Conservation (phyloP, 2,888 invertebrate genomes). For the Lasioglossum pauxillum region DNA sequence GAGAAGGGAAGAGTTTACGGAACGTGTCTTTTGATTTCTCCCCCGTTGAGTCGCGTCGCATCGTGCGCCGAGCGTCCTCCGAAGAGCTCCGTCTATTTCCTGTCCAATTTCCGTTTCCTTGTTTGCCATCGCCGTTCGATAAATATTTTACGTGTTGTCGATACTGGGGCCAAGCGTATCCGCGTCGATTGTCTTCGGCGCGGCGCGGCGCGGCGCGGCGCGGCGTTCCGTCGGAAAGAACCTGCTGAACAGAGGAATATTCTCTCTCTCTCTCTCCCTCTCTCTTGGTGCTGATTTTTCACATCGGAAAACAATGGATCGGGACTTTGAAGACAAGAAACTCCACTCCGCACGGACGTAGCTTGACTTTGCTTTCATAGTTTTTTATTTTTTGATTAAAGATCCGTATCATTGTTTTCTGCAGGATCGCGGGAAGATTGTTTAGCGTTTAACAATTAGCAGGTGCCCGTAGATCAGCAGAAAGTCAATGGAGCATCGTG, state of each 20-base stretch:
- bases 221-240: background rate
- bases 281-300: background rate
- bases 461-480: background rate
- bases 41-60: background rate
- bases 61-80: background rate
- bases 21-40: slow-evolving; percentile 52
- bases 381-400: background rate
- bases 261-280: background rate
- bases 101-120: slow-evolving; percentile 52
- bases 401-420: background rate
- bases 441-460: background rate
- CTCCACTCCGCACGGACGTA: background rate
- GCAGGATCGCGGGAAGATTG: background rate
- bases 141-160: slow-evolving; percentile 48
- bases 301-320: background rate
- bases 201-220: no score
- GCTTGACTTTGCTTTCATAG: no score
- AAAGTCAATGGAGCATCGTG: slow-evolving; percentile 7
- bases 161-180: slow-evolving; percentile 19
- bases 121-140: slow-evolving; percentile 40
- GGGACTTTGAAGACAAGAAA: background rate
- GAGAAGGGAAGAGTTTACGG: slow-evolving; percentile 38
- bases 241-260: background rate
- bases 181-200: slow-evolving; percentile 23
- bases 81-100: slow-evolving; percentile 38